These are phyloP conservation scores for Callinectes sapidus DNA, from an alignment of 2,888 invertebrate genomes.

Conservation along the genomic window DNA sequence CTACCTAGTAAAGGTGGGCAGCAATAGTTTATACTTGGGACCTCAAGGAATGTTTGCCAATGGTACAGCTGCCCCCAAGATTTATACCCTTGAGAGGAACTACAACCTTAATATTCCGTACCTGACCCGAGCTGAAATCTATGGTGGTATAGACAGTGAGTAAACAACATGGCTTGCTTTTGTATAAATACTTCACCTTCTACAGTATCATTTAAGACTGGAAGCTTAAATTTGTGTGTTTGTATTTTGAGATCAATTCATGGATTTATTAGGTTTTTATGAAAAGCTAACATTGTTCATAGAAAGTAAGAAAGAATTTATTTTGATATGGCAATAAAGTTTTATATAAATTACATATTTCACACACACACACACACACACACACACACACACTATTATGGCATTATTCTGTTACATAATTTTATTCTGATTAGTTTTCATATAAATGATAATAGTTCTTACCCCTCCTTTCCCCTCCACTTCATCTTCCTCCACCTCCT, in stretches of 20 bases:
- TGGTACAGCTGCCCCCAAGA: conserved; percentile 67
- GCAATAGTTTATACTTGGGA: conserved; percentile 6
- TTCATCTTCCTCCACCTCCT: too few species aligned
- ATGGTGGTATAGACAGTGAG: conserved; percentile 71
- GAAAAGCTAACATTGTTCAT: too few species aligned
- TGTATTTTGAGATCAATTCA: neutral
- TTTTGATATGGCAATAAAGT: too few species aligned
- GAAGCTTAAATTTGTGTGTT: neutral
- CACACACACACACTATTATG: too few species aligned
- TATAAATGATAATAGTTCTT: too few species aligned
- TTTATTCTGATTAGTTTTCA: neutral
- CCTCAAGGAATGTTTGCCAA: conserved; percentile 55
- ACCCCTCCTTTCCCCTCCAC: too few species aligned
- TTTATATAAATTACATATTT: too few species aligned
- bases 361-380: too few species aligned
- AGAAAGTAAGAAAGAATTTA: too few species aligned
- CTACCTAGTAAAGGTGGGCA: neutral
- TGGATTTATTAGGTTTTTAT: neutral
- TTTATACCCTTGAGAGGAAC: conserved; percentile 57
- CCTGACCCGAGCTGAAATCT: conserved; percentile 69
- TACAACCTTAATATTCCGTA: conserved; percentile 39
- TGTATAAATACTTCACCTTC: neutral
- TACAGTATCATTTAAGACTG: neutral
- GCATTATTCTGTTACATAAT: too few species aligned
- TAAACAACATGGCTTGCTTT: neutral